A percentile compares a stretch with the other conserved stretches of the same genome.
phyloP scores from a whole-genome alignment of 2,888 invertebrate genomes.

The Philaethria dido region DNA sequence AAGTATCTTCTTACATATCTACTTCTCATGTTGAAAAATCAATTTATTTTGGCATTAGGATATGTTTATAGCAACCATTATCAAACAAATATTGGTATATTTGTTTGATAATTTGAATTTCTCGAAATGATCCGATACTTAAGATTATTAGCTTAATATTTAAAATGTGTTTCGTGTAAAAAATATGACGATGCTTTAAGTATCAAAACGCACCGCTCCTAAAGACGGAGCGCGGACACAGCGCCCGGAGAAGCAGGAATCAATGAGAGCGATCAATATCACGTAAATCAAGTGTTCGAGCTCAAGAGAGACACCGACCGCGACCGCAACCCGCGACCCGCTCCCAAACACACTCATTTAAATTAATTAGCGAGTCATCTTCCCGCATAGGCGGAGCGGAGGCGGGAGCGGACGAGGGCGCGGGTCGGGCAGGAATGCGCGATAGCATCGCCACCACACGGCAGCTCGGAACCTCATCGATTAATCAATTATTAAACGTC shows the following conservation, averaged over 20 bases:
- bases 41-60: no score
- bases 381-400: constrained; percentile 43
- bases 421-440: constrained; percentile 49
- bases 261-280: constrained; percentile 31
- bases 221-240: not conserved
- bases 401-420: constrained; percentile 31
- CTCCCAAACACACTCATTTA: constrained; percentile 55
- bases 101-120: no score
- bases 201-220: not conserved
- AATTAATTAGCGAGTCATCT: constrained; percentile 75
- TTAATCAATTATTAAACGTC: constrained; percentile 79
- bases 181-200: no score
- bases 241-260: not conserved
- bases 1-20: no score
- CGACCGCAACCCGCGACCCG: constrained; percentile 8
- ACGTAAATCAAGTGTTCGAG: constrained; percentile 31
- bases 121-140: no score
- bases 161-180: no score
- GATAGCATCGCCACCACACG: constrained; percentile 57
- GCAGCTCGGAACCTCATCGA: constrained; percentile 60
- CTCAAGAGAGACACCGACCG: no score
- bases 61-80: no score
- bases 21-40: no score
- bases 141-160: no score
- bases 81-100: no score